These are phyloP conservation scores for Phalacrocorax pelagicus DNA, from an alignment of 2,113 vertebrate species.

Conservation along the genomic window DNA sequence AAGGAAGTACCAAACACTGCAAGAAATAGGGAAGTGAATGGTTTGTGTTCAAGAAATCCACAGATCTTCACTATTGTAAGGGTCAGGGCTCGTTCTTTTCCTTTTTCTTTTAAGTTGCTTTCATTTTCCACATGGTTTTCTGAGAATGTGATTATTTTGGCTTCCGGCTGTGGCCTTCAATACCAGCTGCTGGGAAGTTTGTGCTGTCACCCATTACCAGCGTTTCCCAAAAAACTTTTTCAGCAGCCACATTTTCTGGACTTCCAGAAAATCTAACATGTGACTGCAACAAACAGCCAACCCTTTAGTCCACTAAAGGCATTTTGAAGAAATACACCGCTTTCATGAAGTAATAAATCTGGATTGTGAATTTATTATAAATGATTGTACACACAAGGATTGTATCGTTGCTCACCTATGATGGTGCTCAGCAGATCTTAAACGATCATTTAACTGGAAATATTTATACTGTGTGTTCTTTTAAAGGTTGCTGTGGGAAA, in stretches of 20 bases:
- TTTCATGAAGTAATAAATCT: too few relatives aligned
- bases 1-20: neutral
- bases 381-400: rapidly evolving
- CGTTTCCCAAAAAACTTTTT: neutral
- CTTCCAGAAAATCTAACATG: neutral
- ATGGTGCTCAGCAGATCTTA: neutral
- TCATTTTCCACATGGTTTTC: neutral
- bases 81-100: neutral
- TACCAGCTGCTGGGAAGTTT: neutral
- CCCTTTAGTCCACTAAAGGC: too few relatives aligned
- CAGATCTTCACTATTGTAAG: neutral
- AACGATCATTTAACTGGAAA: neutral
- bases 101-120: neutral
- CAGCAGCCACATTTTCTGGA: neutral
- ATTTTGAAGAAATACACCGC: neutral
- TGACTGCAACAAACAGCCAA: neutral
- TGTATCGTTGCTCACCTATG: neutral
- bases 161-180: neutral
- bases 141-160: neutral
- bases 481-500: neutral
- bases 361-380: neutral
- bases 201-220: neutral
- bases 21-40: neutral
- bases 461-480: neutral
- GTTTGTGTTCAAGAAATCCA: neutral